phyloP scores from a whole-genome alignment of 2,888 invertebrate species.

The Thymelicus lineola region DNA sequence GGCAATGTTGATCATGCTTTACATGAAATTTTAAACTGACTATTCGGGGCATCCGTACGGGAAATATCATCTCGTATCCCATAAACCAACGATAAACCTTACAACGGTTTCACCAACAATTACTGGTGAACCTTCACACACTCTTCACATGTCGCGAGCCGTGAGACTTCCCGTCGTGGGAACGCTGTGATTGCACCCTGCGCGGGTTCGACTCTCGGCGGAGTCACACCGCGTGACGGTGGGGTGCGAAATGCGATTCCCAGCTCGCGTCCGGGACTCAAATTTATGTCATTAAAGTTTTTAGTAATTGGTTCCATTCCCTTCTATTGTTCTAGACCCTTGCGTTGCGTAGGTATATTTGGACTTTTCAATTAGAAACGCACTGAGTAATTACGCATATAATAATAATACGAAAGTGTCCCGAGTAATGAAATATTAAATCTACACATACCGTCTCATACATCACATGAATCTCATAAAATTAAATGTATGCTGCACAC shows the following conservation, averaged over 20 bases:
- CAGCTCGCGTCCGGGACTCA: conserved; percentile 69
- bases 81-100: conserved; percentile 49
- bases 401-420: not conserved
- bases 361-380: not conserved
- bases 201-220: conserved; percentile 67
- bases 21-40: no score
- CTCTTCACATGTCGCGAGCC: conserved; percentile 63
- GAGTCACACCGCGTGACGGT: conserved; percentile 68
- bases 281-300: conserved; percentile 56
- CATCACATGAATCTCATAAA: no score
- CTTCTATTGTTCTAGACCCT: conserved; percentile 26
- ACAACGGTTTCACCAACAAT: not conserved
- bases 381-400: not conserved
- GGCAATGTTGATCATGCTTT: no score
- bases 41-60: no score
- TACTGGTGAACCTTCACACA: conserved; percentile 13
- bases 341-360: not conserved
- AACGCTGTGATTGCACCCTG: conserved; percentile 73
- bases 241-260: conserved; percentile 74
- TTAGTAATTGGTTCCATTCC: conserved; percentile 32
- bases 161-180: conserved; percentile 77
- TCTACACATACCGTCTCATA: not conserved
- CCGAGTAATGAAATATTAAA: not conserved
- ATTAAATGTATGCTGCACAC: no score
- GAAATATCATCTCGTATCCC: not conserved